These are phyloP conservation scores for Scaptomyza flava DNA, from an alignment of 2,888 invertebrate species.

Conservation along the genomic window DNA sequence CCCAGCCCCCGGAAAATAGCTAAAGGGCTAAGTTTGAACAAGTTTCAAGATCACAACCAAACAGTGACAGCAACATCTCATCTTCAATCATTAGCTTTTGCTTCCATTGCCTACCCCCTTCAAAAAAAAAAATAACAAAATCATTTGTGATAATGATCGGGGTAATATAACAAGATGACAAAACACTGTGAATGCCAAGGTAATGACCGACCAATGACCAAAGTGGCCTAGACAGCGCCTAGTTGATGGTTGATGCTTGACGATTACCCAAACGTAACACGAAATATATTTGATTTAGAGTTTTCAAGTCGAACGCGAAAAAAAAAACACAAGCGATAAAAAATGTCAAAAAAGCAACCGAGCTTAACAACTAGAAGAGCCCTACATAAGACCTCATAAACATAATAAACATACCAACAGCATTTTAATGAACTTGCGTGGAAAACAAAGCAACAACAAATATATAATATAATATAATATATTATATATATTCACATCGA, in stretches of 20 bases:
- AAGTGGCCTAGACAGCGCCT: slow-evolving; percentile 61
- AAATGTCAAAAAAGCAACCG: slow-evolving; percentile 31
- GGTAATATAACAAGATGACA: slow-evolving; percentile 60
- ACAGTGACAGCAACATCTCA: slow-evolving; percentile 36
- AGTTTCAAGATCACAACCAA: not conserved
- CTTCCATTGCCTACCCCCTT: too few species aligned
- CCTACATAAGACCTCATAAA: slow-evolving; percentile 44
- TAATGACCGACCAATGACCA: slow-evolving; percentile 46
- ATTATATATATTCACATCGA: slow-evolving; percentile 19
- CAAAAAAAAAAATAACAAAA: too few species aligned
- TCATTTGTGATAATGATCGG: slow-evolving; percentile 72
- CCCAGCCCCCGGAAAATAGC: too few species aligned
- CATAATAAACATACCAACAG: slow-evolving; percentile 62
- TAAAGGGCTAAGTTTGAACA: slow-evolving; percentile 1
- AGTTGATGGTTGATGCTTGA: slow-evolving; percentile 20
- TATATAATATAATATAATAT: not conserved
- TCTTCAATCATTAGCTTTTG: slow-evolving; percentile 28
- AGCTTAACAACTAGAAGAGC: slow-evolving; percentile 11
- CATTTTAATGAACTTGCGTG: slow-evolving; percentile 56
- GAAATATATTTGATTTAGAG: slow-evolving; percentile 50
- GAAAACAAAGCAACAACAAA: slow-evolving; percentile 19
- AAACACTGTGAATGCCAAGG: slow-evolving; percentile 66
- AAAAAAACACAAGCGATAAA: not conserved
- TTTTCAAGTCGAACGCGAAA: not conserved
- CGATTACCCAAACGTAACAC: slow-evolving; percentile 27